Conservation (phyloP, 2,113 vertebrate genomes). For the Hippocampus zosterae region DNA sequence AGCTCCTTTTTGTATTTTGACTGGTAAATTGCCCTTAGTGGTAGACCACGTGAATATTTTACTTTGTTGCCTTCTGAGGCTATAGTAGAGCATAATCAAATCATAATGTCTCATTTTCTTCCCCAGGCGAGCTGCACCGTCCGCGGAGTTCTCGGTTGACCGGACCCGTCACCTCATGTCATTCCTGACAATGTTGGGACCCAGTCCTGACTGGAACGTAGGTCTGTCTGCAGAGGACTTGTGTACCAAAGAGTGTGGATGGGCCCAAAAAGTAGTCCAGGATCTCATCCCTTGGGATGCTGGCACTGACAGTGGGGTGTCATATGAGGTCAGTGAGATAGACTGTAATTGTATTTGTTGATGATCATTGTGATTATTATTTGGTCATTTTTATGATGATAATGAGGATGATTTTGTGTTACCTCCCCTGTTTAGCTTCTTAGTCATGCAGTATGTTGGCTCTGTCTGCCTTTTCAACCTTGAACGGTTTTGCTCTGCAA, state of each 20-base stretch:
- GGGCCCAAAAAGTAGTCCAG: constrained; percentile 90
- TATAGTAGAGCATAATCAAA: background rate
- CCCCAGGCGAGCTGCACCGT: constrained; percentile 90
- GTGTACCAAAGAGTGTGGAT: constrained; percentile 97
- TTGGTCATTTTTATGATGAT: background rate
- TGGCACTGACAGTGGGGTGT: constrained; percentile 91
- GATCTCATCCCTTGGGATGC: constrained; percentile 98
- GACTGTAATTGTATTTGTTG: background rate
- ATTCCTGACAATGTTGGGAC: constrained; percentile 95
- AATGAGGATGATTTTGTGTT: background rate
- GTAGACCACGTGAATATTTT: background rate
- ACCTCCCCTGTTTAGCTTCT: too few relatives aligned
- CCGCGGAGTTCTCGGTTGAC: constrained; percentile 97
- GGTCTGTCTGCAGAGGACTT: constrained; percentile 93
- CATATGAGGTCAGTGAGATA: constrained; percentile 82
- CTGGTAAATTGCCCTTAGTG: background rate
- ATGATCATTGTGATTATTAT: background rate
- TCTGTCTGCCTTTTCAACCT: too few relatives aligned
- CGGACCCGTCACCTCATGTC: constrained; percentile 93
- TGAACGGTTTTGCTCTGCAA: background rate
- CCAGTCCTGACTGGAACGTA: constrained; percentile 97
- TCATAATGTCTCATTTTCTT: constrained; percentile 10
- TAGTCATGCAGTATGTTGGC: too few relatives aligned
- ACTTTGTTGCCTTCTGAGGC: background rate
- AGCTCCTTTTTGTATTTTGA: background rate